phyloP scores from a whole-genome alignment of 2,797 vertebrate species.

The Meriones psammophilus region DNA sequence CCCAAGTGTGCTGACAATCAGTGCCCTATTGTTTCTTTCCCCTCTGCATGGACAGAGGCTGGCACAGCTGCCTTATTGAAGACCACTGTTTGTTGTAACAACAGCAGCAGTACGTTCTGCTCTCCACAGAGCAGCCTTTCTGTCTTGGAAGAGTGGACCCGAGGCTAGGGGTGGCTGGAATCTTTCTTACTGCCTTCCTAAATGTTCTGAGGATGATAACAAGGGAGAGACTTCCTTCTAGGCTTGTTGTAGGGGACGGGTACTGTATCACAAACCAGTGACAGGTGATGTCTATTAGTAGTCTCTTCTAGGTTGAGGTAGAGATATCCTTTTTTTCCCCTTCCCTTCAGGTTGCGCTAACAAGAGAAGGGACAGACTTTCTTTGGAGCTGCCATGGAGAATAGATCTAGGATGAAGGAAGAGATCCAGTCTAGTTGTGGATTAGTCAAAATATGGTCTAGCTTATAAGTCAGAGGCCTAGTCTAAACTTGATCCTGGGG shows the following conservation, averaged over 20 bases:
- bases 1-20: constrained; percentile 74
- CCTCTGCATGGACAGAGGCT: constrained; percentile 62
- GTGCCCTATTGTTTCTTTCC: constrained; percentile 81
- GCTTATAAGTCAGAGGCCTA: constrained; percentile 14
- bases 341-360: constrained; percentile 38
- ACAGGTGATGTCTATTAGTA: constrained; percentile 37
- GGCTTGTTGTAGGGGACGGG: background rate
- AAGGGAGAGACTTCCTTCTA: background rate
- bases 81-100: constrained; percentile 75
- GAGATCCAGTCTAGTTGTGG: background rate
- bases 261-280: background rate
- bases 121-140: constrained; percentile 45
- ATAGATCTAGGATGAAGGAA: constrained; percentile 43
- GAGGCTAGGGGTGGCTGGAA: background rate
- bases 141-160: constrained; percentile 46
- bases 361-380: constrained; percentile 38
- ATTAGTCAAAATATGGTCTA: background rate
- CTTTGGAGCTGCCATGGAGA: background rate
- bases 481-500: background rate
- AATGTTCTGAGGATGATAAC: background rate
- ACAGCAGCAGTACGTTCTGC: constrained; percentile 58
- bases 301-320: background rate
- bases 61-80: constrained; percentile 80
- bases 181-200: background rate
- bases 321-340: background rate